Percentiles rank a stretch among this genome's conserved stretches.
Conservation (phyloP, 2,888 invertebrate species). For the Thereva nobilitata region DNA sequence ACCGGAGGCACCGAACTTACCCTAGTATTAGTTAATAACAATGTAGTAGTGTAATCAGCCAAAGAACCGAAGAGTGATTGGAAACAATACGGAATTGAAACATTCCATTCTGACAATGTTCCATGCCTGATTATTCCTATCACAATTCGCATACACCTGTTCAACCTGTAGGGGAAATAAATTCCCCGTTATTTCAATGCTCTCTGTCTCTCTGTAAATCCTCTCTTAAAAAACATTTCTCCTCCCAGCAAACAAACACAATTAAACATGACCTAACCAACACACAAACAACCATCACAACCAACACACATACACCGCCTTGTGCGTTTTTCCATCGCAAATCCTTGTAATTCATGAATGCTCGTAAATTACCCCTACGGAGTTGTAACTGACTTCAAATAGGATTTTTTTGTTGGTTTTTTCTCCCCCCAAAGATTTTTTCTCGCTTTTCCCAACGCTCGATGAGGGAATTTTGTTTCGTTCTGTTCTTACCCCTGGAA, state of each 20-base stretch:
- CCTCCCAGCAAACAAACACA: background rate
- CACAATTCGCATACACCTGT: constrained; percentile 19
- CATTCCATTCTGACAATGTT: constrained; percentile 2
- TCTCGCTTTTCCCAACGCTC: background rate
- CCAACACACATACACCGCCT: constrained; percentile 5
- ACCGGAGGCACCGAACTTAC: no score
- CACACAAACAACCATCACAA: background rate
- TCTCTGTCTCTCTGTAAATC: background rate
- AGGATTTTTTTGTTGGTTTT: constrained; percentile 27
- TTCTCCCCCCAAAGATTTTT: constrained; percentile 17
- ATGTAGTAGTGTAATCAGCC: no score
- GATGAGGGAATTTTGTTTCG: background rate
- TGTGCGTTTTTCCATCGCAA: background rate
- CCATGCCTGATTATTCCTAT: constrained; percentile 1
- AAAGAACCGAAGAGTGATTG: background rate
- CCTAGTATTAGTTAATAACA: no score
- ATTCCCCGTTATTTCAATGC: constrained; percentile 10
- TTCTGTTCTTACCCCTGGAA: constrained; percentile 19
- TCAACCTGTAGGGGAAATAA: constrained; percentile 13
- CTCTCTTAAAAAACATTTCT: constrained; percentile 2
- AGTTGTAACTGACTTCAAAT: constrained; percentile 22
- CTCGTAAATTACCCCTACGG: constrained; percentile 42
- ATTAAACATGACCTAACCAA: background rate
- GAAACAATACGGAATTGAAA: background rate
- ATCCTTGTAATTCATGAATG: constrained; percentile 40